Base-by-base conservation (phyloP, 1,140 invertebrate genomes). In the Calliphora vicina region DNA sequence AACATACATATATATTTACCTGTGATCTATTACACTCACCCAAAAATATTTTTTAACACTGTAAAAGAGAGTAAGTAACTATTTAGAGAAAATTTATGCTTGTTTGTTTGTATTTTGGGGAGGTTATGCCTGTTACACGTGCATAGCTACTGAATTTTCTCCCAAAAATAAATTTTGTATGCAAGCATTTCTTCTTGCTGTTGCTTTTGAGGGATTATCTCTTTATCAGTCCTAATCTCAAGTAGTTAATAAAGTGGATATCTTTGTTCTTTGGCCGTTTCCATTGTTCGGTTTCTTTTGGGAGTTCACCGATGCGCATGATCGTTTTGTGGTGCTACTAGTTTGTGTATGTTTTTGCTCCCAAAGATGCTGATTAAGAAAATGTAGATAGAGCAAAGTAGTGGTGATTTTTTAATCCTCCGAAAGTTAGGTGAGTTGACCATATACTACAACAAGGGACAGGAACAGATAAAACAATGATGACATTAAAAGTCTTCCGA, bases 171-270 rank as follows among this genome's bases (percentile, higher is more conserved):
- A n/a, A n/a, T n/a, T n/a, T n/a, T n/a, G n/a, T n/a, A n/a, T 8
- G 42, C 35, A 50, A 50, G 45, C 45, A 50, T 50, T 50, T 50
- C 45, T 50, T 50, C 17, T 13, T 50, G 2, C 1, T 13, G 45
- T 50, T 50, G 17, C 50, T 35, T 57, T 81, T 35, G 74, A 81
- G 73, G 86, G 88, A 89, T 89, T 89, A 89, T 88, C 88, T 89
- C 86, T 87, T 89, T 89, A 89, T 89, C 88, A 87, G 87, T 84
- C 88, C 86, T 89, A 89, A 89, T 89, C 88, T 89, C 88, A 89
- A 89, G 88, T 89, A 89, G 88, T 89, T 89, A 89, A 89, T 89
- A 89, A 89, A 89, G 88, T 89, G 88, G 88, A 85, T 87, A 86
- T 87, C 88, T 89, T 89, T 89, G 88, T 89, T 86, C 85, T 89